These are phyloP conservation scores for Nudaria mundana DNA, from an alignment of 2,888 invertebrate genomes.

Conservation along the genomic window DNA sequence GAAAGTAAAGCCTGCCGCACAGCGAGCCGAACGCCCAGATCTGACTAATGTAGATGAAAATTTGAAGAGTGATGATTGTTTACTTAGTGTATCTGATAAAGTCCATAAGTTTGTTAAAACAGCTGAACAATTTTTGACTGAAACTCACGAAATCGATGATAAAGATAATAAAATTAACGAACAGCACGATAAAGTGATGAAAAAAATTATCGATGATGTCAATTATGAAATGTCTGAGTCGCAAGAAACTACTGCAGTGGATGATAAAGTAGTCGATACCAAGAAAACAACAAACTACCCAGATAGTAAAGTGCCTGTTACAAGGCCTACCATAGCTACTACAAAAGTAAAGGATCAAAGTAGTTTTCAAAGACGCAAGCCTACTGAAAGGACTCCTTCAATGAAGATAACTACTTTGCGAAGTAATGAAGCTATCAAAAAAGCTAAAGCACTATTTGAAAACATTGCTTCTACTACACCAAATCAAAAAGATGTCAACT, in stretches of 20 bases:
- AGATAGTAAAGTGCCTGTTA: constrained; percentile 36
- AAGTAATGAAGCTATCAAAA: constrained; percentile 84
- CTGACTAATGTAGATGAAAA: constrained; percentile 80
- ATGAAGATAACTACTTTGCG: constrained; percentile 70
- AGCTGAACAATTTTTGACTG: constrained; percentile 76
- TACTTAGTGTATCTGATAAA: constrained; percentile 84
- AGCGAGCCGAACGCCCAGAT: constrained; percentile 73
- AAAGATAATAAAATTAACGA: constrained; percentile 66
- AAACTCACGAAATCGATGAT: constrained; percentile 55
- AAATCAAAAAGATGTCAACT: constrained; percentile 45
- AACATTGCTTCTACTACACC: constrained; percentile 76
- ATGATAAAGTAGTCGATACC: constrained; percentile 17
- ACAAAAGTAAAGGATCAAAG: constrained; percentile 44
- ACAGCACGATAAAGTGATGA: constrained; percentile 71
- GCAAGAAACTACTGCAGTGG: constrained; percentile 26
- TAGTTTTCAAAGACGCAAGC: constrained; percentile 40
- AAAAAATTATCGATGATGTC: constrained; percentile 50
- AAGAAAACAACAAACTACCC: constrained; percentile 21
- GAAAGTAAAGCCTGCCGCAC: constrained; percentile 52
- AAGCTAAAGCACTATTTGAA: constrained; percentile 87
- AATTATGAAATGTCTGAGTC: constrained; percentile 40
- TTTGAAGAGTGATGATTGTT: constrained; percentile 81
- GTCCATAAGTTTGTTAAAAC: constrained; percentile 84
- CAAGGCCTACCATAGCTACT: constrained; percentile 50
- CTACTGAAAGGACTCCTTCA: constrained; percentile 44